Base-by-base conservation (phyloP, 2,113 vertebrate species). In the Copsychus sechellarum region DNA sequence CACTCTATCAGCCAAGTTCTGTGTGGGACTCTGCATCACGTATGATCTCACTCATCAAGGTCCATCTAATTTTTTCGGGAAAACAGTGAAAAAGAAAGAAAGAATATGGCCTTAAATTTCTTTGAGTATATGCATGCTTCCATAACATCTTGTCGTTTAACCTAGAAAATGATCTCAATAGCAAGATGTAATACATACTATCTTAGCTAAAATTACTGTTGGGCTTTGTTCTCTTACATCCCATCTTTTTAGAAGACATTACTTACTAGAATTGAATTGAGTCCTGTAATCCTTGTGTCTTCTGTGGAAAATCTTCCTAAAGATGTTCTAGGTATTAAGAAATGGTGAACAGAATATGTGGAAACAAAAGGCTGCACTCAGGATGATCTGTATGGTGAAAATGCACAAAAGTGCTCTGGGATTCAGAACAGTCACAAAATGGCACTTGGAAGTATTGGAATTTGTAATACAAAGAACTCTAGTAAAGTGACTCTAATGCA, bases 1-100 rank as follows among this genome's bases (percentile, higher is more conserved):
- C 1, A 0, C 9, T 21, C 14, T 67, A 5, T 6, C 9, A 56
- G 29, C 5, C 40, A 11, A 3, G 3, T 33, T 72, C 19, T 81
- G 1, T 53, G 24, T 43, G 51, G 25, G 12, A 6, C 33, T 76
- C n/a, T 43, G 29, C 14, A 23, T 90, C 21, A 5, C 19, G 14
- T 11, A 29, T 3, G 2, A 14, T 51, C 14, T 82, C 21, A 24
- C 5, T 94, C 12, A 34, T 48, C 20, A 60, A 79, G 25, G 74
- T 86, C 8, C 4, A 8, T 48, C 22, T 36, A 4, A 5, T 74
- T 94, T 88, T 81, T 2, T 1, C 5, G 22, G 4, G 19, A 57
- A 48, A 70, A 34, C 4, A 28, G 21, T 67, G 64, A 79, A 69
- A 1, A 4, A 61, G 83, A 50, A 23, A 54, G 28, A 40, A 77